These are phyloP conservation scores for Adela reaumurella DNA, from an alignment of 2,888 invertebrate species.

Conservation along the genomic window DNA sequence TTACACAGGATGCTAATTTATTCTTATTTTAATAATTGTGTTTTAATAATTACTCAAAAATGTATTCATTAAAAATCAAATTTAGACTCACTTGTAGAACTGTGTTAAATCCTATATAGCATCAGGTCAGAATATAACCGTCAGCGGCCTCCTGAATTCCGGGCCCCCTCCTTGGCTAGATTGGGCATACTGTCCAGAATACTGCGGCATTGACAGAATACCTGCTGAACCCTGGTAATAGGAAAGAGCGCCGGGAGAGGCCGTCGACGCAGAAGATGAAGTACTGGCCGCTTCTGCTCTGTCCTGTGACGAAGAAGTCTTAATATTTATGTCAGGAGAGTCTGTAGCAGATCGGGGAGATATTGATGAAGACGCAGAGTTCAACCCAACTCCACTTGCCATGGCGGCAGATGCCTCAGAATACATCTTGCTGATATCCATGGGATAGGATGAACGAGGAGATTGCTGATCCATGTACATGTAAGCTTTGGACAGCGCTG, in stretches of 20 bases:
- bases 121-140: slow-evolving; percentile 82
- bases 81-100: not conserved
- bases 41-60: no score
- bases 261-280: slow-evolving; percentile 61
- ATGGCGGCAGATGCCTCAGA: slow-evolving; percentile 60
- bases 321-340: slow-evolving; percentile 53
- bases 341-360: slow-evolving; percentile 48
- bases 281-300: slow-evolving; percentile 52
- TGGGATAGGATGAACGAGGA: slow-evolving; percentile 47
- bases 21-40: no score
- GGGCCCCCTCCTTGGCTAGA: slow-evolving; percentile 55
- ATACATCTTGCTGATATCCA: slow-evolving; percentile 67
- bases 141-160: slow-evolving; percentile 71
- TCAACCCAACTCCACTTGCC: slow-evolving; percentile 44
- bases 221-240: slow-evolving; percentile 58
- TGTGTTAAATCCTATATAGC: slow-evolving; percentile 7
- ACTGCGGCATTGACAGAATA: slow-evolving; percentile 65
- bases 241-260: slow-evolving; percentile 55
- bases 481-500: slow-evolving; percentile 70
- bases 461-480: slow-evolving; percentile 70
- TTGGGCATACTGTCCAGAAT: slow-evolving; percentile 57
- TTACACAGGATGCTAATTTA: no score
- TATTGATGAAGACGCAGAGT: slow-evolving; percentile 41
- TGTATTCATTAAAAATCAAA: no score
- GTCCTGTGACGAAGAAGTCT: slow-evolving; percentile 36